phyloP scores from a whole-genome alignment of 64 coral and sea anemone species.

The Acropora tenuis region DNA sequence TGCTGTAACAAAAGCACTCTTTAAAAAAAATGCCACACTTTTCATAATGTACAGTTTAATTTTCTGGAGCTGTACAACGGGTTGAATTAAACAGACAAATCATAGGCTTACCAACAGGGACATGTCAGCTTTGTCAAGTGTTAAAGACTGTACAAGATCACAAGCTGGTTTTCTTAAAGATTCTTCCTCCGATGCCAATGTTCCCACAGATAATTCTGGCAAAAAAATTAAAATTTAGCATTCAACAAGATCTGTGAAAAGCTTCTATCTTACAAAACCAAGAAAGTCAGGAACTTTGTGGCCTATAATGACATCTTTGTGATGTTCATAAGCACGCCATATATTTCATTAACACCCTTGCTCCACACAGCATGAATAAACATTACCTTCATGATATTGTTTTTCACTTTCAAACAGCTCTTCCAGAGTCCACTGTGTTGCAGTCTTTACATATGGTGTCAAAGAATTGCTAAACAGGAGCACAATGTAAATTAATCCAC shows the following conservation, averaged over 20 bases:
- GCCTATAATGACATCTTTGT: too few relatives aligned
- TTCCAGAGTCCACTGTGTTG: slow-evolving; percentile 11
- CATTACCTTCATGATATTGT: background rate
- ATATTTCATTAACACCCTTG: background rate
- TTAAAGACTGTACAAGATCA: slow-evolving; percentile 15
- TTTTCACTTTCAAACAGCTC: slow-evolving; percentile 17
- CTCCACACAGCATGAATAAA: background rate
- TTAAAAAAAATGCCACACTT: too few relatives aligned
- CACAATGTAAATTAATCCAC: background rate
- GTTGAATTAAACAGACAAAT: background rate
- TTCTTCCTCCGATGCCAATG: background rate
- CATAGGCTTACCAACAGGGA: background rate
- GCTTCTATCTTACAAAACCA: too few relatives aligned
- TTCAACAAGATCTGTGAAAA: too few relatives aligned
- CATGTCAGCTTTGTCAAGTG: background rate
- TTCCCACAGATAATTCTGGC: background rate
- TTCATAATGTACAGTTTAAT: too few relatives aligned
- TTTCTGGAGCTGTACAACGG: too few relatives aligned
- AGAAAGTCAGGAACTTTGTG: too few relatives aligned
- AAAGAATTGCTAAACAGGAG: background rate
- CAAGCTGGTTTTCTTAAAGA: background rate
- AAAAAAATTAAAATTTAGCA: too few relatives aligned
- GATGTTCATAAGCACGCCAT: too few relatives aligned
- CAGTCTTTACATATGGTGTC: background rate
- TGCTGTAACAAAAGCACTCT: too few relatives aligned